Conservation (phyloP, 92 coral and sea anemone genomes). For the Parazoanthus atlanticus region DNA sequence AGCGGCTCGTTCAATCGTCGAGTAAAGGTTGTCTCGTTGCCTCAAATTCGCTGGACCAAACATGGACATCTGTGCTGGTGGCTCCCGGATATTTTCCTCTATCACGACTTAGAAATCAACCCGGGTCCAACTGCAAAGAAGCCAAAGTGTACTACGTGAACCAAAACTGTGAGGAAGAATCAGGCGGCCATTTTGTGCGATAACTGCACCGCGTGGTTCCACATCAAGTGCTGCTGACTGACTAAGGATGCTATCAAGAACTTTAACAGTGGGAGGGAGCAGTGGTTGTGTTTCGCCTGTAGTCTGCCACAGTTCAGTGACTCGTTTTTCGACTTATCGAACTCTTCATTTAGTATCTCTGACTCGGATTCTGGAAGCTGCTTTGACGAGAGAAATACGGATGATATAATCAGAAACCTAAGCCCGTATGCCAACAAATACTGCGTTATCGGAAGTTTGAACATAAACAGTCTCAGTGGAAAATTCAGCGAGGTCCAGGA, state of each 20-base stretch:
- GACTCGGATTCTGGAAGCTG: too few species aligned
- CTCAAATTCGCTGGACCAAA: neutral
- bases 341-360: too few species aligned
- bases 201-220: slow-evolving; percentile 20
- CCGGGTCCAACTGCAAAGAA: slow-evolving; percentile 11
- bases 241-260: slow-evolving; percentile 27
- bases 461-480: slow-evolving; percentile 27
- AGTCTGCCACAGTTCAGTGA: slow-evolving; percentile 23
- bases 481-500: slow-evolving; percentile 42
- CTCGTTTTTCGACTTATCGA: slow-evolving; percentile 8
- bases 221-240: slow-evolving; percentile 35
- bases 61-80: neutral
- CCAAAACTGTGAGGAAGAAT: slow-evolving; percentile 6
- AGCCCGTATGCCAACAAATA: neutral
- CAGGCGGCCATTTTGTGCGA: slow-evolving; percentile 36
- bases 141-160: slow-evolving; percentile 11
- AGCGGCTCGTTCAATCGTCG: too few species aligned
- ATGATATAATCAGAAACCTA: neutral
- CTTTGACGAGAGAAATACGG: neutral
- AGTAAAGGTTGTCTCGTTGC: neutral
- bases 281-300: slow-evolving; percentile 24
- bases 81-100: neutral
- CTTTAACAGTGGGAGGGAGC: neutral
- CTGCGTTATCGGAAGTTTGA: slow-evolving; percentile 47
- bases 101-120: neutral